A percentile compares a stretch with the other conserved stretches of the same genome.
Conservation (phyloP, 2,113 vertebrate genomes). For the Microcebus murinus region DNA sequence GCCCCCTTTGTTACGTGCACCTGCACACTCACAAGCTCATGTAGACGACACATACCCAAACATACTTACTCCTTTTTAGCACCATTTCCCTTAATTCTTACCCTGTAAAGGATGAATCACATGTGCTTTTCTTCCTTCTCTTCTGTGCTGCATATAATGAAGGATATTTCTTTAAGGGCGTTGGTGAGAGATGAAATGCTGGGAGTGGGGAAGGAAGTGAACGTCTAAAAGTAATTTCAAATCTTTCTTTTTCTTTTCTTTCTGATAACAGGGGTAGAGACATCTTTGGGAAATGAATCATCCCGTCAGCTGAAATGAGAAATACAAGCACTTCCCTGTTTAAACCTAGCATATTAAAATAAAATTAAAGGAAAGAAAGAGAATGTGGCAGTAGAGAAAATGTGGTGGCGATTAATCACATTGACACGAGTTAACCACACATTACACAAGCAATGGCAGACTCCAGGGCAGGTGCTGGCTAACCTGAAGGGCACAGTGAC, state of each 20-base stretch:
- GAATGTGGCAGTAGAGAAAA: background rate
- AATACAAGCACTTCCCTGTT: background rate
- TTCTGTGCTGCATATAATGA: background rate
- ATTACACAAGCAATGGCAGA: background rate
- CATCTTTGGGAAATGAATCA: slow-evolving; percentile 37
- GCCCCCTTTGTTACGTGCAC: background rate
- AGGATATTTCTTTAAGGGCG: background rate
- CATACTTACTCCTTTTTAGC: background rate
- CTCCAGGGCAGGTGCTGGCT: background rate
- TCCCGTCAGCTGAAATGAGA: background rate
- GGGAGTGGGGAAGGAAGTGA: background rate
- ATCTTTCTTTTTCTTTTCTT: background rate
- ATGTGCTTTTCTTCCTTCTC: background rate
- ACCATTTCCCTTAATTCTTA: background rate
- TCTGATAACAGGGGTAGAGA: slow-evolving; percentile 38
- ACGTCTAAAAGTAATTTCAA: slow-evolving; percentile 18
- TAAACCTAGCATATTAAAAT: background rate
- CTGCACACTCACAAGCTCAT: background rate
- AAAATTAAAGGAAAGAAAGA: background rate
- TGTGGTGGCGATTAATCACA: background rate
- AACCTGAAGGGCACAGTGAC: background rate
- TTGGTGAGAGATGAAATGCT: background rate
- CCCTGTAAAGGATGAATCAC: background rate
- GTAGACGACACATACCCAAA: background rate
- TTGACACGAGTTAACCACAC: background rate